Conservation (phyloP, 1,140 invertebrate genomes). For the Vanessa tameamea region DNA sequence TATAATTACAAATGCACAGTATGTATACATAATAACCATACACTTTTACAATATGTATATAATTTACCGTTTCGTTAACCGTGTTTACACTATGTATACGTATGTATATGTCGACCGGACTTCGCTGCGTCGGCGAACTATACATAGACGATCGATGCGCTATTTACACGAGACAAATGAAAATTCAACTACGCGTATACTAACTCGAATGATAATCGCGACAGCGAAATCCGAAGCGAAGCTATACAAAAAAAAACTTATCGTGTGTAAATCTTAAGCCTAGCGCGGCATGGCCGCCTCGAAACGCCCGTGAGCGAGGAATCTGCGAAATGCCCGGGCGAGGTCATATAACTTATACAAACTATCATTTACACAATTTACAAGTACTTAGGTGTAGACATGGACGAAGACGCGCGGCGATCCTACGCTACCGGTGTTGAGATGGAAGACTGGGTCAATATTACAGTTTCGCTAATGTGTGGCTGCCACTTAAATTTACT, state of each 20-base stretch:
- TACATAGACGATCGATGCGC: constrained; percentile 36
- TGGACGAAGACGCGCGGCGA: constrained; percentile 62
- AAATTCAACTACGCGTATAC: constrained; percentile 58
- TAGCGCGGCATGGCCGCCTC: constrained; percentile 17
- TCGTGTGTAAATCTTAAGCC: constrained; percentile 34
- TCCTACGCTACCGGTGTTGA: constrained; percentile 51
- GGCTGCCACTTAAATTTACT: constrained; percentile 49
- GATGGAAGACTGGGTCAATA: constrained; percentile 63
- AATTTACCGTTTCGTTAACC: constrained; percentile 58
- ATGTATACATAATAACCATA: constrained; percentile 73
- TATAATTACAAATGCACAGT: constrained; percentile 79
- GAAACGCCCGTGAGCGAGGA: constrained; percentile 36
- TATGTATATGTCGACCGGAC: constrained; percentile 18
- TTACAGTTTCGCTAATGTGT: constrained; percentile 37
- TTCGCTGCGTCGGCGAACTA: constrained; percentile 24
- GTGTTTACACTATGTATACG: constrained; percentile 57
- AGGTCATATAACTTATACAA: constrained; percentile 19
- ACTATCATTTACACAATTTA: constrained; percentile 59
- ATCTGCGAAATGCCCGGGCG: constrained; percentile 46
- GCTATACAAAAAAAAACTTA: constrained; percentile 44
- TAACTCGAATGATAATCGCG: constrained; percentile 40
- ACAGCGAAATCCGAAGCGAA: constrained; percentile 46
- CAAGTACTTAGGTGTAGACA: constrained; percentile 62
- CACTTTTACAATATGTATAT: constrained; percentile 74
- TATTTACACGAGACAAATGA: constrained; percentile 55